Evolutionary conservation across 2,888 invertebrate genomes (phyloP).

Genomic region (Clusia tigrina): DNA sequence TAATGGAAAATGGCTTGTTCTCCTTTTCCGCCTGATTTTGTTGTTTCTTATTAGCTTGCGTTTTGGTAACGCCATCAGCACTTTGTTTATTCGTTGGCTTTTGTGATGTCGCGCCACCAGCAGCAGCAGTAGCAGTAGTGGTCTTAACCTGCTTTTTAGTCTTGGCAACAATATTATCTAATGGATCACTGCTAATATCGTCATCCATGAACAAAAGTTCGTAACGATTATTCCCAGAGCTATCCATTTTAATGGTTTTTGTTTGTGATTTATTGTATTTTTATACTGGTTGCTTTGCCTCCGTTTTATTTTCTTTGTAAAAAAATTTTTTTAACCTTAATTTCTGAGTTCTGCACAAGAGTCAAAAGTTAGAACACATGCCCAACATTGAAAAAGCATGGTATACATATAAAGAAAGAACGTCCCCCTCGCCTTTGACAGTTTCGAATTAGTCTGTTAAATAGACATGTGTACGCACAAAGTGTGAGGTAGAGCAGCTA

Average conservation of each 20-base stretch:
- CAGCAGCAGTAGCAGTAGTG: slow-evolving; percentile 39
- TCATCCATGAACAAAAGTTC: slow-evolving; percentile 65
- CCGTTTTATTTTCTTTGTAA: slow-evolving; percentile 35
- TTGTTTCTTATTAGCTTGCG: slow-evolving; percentile 46
- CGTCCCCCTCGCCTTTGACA: neutral
- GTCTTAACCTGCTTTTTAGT: slow-evolving; percentile 58
- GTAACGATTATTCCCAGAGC: slow-evolving; percentile 64
- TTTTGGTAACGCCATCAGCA: slow-evolving; percentile 36
- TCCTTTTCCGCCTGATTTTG: slow-evolving; percentile 61
- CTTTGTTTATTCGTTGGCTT: slow-evolving; percentile 39
- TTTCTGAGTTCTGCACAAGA: slow-evolving; percentile 51
- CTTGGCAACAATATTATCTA: slow-evolving; percentile 63
- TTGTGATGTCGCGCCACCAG: slow-evolving; percentile 22
- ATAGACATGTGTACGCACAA: slow-evolving; percentile 6
- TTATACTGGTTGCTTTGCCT: slow-evolving; percentile 27
- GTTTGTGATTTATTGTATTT: slow-evolving; percentile 29
- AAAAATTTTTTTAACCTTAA: slow-evolving; percentile 53
- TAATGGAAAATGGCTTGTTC: slow-evolving; percentile 62
- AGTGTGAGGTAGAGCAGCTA: slow-evolving; percentile 11
- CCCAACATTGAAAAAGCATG: slow-evolving; percentile 45
- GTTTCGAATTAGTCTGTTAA: slow-evolving; percentile 4
- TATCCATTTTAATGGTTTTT: slow-evolving; percentile 56
- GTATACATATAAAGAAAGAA: slow-evolving; percentile 55
- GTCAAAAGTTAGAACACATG: slow-evolving; percentile 44
- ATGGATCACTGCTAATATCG: slow-evolving; percentile 62